Conservation (phyloP, 2,113 vertebrate genomes). For the Steatornis caripensis region DNA sequence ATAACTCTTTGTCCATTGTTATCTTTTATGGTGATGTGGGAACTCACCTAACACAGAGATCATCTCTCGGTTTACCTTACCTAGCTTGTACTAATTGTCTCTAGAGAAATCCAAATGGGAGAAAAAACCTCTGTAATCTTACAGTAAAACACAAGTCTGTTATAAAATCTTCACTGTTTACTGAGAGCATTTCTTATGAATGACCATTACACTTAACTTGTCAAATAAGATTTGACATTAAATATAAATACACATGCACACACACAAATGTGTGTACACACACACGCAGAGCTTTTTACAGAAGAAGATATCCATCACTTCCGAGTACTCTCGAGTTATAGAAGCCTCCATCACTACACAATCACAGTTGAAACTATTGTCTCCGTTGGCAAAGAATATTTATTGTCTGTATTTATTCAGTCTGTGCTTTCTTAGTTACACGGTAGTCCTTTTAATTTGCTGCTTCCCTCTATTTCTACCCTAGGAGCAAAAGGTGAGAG, state of each 20-base stretch:
- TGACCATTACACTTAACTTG: neutral
- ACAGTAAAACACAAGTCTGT: neutral
- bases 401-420: neutral
- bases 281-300: neutral
- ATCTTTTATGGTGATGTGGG: neutral
- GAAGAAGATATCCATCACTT: neutral
- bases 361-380: neutral
- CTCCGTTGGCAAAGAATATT: neutral
- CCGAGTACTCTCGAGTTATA: neutral
- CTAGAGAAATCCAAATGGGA: neutral
- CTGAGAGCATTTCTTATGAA: neutral
- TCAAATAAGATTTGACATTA: neutral
- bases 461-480: neutral
- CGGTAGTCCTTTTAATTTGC: neutral
- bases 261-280: too few relatives aligned
- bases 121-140: neutral
- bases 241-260: neutral
- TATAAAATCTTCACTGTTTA: neutral
- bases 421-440: neutral
- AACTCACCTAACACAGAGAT: neutral
- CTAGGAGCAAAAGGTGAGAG: neutral
- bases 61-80: neutral
- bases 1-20: neutral
- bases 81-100: neutral
- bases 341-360: neutral